A percentile compares a stretch with the other conserved stretches of the same genome.
Evolutionary conservation across 2,797 vertebrate genomes (phyloP).

Genomic region (Vultur gryphus): DNA sequence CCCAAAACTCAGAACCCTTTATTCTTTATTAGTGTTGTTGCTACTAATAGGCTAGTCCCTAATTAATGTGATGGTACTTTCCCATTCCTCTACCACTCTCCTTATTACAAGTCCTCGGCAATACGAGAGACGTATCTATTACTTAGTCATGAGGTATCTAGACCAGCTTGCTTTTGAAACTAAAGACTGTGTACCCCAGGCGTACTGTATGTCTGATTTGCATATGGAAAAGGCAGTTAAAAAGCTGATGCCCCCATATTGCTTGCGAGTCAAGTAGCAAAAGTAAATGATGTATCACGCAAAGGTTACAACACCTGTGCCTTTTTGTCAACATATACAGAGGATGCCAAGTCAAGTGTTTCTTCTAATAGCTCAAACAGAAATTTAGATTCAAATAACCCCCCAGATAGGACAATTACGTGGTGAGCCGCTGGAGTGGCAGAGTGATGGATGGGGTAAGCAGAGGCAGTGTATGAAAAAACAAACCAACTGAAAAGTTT

Average conservation of each 20-base stretch:
- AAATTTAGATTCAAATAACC: conserved; percentile 70
- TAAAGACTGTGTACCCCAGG: background rate
- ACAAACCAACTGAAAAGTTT: conserved; percentile 9
- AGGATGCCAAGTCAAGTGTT: conserved; percentile 62
- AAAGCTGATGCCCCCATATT: conserved; percentile 48
- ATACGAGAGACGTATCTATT: conserved; percentile 8
- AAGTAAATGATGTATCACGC: conserved; percentile 75
- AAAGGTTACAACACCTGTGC: conserved; percentile 71
- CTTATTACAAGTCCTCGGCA: background rate
- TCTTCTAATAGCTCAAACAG: conserved; percentile 67
- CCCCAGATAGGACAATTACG: conserved; percentile 50
- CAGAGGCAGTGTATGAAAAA: background rate
- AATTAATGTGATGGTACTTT: conserved; percentile 41
- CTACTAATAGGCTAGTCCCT: background rate
- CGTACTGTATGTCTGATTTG: conserved; percentile 66
- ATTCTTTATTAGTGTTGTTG: background rate
- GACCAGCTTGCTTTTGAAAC: conserved; percentile 42
- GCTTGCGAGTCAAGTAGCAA: conserved; percentile 60
- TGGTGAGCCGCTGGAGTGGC: conserved; percentile 1
- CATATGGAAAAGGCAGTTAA: conserved; percentile 60
- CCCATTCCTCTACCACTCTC: conserved; percentile 11
- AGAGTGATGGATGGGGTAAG: conserved; percentile 14
- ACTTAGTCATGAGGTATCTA: conserved; percentile 16
- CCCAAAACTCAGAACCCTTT: background rate
- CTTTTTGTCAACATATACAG: conserved; percentile 69